These are phyloP conservation scores for Calyptomena viridis DNA, from an alignment of 2,113 vertebrate genomes.

Conservation along the genomic window DNA sequence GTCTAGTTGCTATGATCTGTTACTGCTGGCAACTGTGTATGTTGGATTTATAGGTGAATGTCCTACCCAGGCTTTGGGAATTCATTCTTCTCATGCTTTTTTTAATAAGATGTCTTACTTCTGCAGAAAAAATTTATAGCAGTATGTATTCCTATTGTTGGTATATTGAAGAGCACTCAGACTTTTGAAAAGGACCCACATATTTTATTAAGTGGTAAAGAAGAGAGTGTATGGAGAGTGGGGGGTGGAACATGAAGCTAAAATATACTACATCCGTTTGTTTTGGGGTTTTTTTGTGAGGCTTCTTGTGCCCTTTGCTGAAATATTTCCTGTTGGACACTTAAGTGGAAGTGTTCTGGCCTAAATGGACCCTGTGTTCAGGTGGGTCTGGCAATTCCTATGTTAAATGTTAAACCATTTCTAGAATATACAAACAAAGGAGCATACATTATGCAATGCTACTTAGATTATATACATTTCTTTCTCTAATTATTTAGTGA, in stretches of 20 bases:
- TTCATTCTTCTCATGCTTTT: constrained; percentile 2
- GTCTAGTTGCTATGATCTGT: background rate
- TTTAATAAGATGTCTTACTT: background rate
- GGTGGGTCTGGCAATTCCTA: background rate
- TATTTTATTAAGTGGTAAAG: background rate
- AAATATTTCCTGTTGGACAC: background rate
- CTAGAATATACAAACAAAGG: background rate
- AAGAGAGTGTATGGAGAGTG: background rate
- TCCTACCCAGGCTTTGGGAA: background rate
- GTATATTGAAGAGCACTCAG: background rate
- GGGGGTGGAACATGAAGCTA: background rate
- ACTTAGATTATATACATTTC: background rate
- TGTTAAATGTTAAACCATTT: background rate
- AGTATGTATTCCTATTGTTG: background rate
- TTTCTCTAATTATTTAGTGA: background rate
- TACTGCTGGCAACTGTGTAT: background rate
- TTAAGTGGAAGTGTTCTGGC: background rate
- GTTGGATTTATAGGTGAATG: constrained; percentile 16
- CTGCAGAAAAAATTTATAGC: background rate
- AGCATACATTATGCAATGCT: background rate
- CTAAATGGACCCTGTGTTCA: background rate
- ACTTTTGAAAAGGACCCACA: background rate
- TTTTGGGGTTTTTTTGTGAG: background rate
- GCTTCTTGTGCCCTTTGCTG: background rate
- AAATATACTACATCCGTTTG: background rate